phyloP scores from a whole-genome alignment of 2,888 invertebrate genomes.

The Crossocerus cetratus region DNA sequence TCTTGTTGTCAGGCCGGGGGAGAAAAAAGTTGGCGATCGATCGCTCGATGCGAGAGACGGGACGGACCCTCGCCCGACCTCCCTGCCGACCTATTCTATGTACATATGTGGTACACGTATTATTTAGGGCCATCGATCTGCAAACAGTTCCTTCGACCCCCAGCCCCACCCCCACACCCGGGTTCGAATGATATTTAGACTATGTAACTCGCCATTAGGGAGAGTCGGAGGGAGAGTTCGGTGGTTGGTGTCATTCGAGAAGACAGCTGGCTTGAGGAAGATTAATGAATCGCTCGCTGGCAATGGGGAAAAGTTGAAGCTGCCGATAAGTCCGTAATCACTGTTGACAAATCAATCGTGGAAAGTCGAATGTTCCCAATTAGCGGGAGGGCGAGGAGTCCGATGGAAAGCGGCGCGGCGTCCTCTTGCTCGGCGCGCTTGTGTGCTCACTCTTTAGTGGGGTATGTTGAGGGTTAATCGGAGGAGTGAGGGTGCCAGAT shows the following conservation, averaged over 20 bases:
- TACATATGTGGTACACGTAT: too few species aligned
- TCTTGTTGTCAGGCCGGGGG: constrained; percentile 22
- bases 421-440: too few species aligned
- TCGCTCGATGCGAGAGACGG: not conserved
- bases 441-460: too few species aligned
- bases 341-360: not conserved
- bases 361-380: not conserved
- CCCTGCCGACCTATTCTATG: too few species aligned
- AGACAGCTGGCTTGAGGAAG: not conserved
- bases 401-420: not conserved
- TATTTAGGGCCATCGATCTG: too few species aligned
- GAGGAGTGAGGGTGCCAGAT: too few species aligned
- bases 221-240: not conserved
- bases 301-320: not conserved
- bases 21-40: not conserved
- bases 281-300: constrained; percentile 10
- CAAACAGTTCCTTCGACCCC: too few species aligned
- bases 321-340: not conserved
- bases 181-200: too few species aligned
- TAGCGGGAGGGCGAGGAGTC: not conserved
- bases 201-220: not conserved
- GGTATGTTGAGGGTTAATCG: too few species aligned
- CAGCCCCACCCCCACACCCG: too few species aligned
- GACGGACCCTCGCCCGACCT: not conserved
- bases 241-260: not conserved